phyloP scores from a whole-genome alignment of 2,888 invertebrate genomes.

The Galerucella calmariensis region DNA sequence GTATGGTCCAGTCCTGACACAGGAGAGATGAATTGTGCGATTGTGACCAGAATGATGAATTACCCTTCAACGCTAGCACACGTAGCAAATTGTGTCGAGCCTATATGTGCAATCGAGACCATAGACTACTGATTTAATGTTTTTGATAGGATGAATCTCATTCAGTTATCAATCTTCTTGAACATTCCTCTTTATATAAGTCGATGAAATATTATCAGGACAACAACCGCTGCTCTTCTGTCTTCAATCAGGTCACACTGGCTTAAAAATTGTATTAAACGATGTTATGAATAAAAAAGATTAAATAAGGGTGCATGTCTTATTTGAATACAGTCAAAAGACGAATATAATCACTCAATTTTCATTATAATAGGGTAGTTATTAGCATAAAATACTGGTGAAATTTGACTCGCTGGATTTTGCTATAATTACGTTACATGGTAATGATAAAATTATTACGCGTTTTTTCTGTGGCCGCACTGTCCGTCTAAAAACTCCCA shows the following conservation, averaged over 20 bases:
- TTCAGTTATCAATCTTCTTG: slow-evolving; percentile 61
- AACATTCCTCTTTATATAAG: slow-evolving; percentile 54
- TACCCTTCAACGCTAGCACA: slow-evolving; percentile 61
- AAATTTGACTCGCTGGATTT: not conserved
- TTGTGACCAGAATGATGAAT: slow-evolving; percentile 63
- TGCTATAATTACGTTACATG: too few species aligned
- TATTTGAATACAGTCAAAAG: slow-evolving; percentile 42
- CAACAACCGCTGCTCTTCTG: slow-evolving; percentile 53
- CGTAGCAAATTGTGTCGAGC: slow-evolving; percentile 62
- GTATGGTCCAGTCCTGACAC: slow-evolving; percentile 35
- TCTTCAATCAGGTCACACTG: slow-evolving; percentile 46
- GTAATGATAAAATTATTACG: too few species aligned
- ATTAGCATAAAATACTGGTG: slow-evolving; percentile 42
- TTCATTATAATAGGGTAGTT: slow-evolving; percentile 44
- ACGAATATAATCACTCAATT: slow-evolving; percentile 44
- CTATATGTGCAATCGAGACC: slow-evolving; percentile 54
- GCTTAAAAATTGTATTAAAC: slow-evolving; percentile 54
- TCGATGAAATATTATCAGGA: slow-evolving; percentile 59
- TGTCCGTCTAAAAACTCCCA: too few species aligned
- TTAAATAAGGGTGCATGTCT: slow-evolving; percentile 50
- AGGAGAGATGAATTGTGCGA: slow-evolving; percentile 57
- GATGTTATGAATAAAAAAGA: slow-evolving; percentile 54
- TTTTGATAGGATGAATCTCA: slow-evolving; percentile 59
- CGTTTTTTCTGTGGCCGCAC: too few species aligned
- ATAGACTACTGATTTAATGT: slow-evolving; percentile 58